phyloP scores from a whole-genome alignment of 2,888 invertebrate species.

The Eustalomyia histrio region DNA sequence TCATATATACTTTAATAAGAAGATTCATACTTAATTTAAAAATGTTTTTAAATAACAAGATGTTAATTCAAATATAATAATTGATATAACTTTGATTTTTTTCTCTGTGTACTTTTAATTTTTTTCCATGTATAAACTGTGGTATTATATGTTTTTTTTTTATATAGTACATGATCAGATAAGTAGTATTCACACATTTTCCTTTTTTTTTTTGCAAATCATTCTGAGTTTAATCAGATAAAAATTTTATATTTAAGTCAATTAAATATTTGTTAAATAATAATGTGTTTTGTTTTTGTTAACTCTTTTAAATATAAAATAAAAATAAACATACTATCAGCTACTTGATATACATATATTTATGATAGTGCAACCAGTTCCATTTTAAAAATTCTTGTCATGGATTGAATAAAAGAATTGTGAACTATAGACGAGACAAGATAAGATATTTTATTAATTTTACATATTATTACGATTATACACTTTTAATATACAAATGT shows the following conservation, averaged over 20 bases:
- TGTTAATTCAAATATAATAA: no score
- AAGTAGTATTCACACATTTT: not conserved
- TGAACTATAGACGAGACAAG: not conserved
- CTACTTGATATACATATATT: not conserved
- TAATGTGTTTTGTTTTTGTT: not conserved
- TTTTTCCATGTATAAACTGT: no score
- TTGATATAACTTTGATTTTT: no score
- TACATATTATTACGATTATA: not conserved
- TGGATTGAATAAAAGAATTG: not conserved
- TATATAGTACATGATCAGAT: no score
- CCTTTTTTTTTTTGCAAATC: constrained; percentile 38
- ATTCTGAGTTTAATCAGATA: not conserved
- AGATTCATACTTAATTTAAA: no score
- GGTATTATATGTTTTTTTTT: no score
- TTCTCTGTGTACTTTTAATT: no score
- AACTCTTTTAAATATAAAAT: no score
- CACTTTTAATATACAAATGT: not conserved
- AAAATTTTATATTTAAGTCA: constrained; percentile 1
- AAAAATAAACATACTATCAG: not conserved
- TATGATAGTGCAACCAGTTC: not conserved
- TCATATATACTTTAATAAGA: no score
- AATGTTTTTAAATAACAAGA: no score
- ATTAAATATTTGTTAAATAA: constrained; percentile 22
- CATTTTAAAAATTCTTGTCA: constrained; percentile 13
- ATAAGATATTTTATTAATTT: constrained; percentile 4